Conservation (phyloP, 2,888 invertebrate genomes). For the Xestoiulus laeticollis region DNA sequence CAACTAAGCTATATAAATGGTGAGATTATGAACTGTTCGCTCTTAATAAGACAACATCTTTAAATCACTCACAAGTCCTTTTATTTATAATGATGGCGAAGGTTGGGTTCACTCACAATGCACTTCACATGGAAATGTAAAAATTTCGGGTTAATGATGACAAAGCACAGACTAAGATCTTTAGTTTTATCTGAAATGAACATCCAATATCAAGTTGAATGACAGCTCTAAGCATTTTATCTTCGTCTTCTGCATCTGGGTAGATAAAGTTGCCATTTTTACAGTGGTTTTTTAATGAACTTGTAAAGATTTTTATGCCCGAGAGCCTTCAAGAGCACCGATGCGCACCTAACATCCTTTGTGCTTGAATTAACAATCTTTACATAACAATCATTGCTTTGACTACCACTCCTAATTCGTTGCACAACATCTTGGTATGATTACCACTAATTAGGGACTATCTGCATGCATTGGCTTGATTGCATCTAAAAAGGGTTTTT, state of each 20-base stretch:
- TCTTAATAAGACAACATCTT: slow-evolving; percentile 17
- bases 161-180: not conserved
- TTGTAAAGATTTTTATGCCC: not conserved
- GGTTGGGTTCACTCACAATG: not conserved
- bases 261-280: not conserved
- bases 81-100: not conserved
- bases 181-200: not conserved
- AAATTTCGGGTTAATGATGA: not conserved
- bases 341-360: not conserved
- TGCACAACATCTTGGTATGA: too few relatives aligned
- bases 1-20: not conserved
- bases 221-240: too few relatives aligned
- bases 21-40: not conserved
- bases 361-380: not conserved
- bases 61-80: not conserved
- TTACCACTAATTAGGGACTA: too few relatives aligned
- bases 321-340: slow-evolving; percentile 17
- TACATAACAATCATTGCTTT: not conserved
- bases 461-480: too few relatives aligned
- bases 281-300: not conserved
- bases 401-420: too few relatives aligned
- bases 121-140: not conserved
- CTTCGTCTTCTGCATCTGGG: not conserved
- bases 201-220: too few relatives aligned
- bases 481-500: too few relatives aligned